Evolutionary conservation across 2,113 vertebrate species (phyloP).

Genomic region (Neodontobutis hainanensis): DNA sequence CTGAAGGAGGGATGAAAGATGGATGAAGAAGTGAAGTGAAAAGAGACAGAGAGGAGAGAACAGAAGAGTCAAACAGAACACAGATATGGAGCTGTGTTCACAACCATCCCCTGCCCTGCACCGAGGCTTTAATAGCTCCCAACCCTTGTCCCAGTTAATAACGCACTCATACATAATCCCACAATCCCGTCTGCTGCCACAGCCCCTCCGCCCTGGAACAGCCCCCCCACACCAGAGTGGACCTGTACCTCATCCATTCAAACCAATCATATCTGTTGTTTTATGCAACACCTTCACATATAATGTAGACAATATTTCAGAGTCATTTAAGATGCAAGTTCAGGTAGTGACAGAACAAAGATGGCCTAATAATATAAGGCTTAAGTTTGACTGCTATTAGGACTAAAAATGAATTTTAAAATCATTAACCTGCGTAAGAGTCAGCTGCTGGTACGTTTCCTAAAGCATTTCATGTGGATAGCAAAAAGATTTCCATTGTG

Average conservation of each 20-base stretch:
- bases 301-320: no score
- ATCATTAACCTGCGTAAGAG: no score
- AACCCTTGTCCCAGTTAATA: constrained; percentile 16
- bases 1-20: constrained; percentile 11
- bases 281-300: no score
- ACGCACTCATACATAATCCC: constrained; percentile 66
- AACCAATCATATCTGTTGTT: no score
- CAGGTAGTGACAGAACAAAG: no score
- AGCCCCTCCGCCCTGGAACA: constrained; percentile 47
- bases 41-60: neutral
- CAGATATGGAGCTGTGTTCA: constrained; percentile 36
- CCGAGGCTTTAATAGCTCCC: constrained; percentile 66
- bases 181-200: constrained; percentile 67
- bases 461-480: no score
- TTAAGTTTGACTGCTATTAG: no score
- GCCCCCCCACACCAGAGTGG: constrained; percentile 19
- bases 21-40: neutral
- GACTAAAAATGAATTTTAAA: no score
- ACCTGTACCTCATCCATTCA: neutral
- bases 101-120: constrained; percentile 63
- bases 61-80: constrained; percentile 3
- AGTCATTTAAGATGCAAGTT: no score
- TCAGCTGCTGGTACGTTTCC: no score
- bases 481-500: no score
- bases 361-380: no score